phyloP scores from a whole-genome alignment of 1,140 invertebrate genomes.

The Xylocopa sonorina region DNA sequence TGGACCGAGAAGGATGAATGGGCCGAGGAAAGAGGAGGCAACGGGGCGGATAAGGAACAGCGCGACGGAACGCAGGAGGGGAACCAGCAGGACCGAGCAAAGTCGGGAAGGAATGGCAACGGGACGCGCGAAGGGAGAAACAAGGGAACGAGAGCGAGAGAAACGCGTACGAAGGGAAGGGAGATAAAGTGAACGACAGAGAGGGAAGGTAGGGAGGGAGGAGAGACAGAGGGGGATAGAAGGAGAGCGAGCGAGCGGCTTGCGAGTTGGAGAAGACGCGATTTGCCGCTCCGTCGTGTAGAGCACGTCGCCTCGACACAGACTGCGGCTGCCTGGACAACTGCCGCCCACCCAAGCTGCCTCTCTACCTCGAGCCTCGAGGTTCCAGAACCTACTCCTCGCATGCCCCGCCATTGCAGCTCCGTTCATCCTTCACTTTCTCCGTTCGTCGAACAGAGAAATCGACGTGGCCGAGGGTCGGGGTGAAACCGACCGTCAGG shows the following conservation, averaged over 20 bases:
- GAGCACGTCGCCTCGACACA: constrained; percentile 76
- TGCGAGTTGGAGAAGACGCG: constrained; percentile 70
- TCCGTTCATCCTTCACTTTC: constrained; percentile 26
- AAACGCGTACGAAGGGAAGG: not conserved
- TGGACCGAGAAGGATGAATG: constrained; percentile 43
- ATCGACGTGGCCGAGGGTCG: not conserved
- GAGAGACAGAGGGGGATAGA: constrained; percentile 13
- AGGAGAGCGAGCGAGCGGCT: constrained; percentile 48
- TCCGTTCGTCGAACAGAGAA: constrained; percentile 30
- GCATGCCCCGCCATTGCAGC: constrained; percentile 27
- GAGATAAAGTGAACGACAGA: constrained; percentile 23
- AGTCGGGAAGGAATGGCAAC: not conserved
- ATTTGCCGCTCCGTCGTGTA: constrained; percentile 73
- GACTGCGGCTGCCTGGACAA: constrained; percentile 75
- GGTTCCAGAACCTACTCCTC: constrained; percentile 35
- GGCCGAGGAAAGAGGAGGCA: constrained; percentile 43
- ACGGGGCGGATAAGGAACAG: constrained; percentile 11
- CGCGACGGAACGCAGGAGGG: constrained; percentile 31
- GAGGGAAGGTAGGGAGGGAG: not conserved
- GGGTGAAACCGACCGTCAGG: constrained; percentile 28
- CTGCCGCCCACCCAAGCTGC: constrained; percentile 76
- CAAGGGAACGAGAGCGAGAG: not conserved
- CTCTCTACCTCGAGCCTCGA: constrained; percentile 54
- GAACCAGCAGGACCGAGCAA: constrained; percentile 9
- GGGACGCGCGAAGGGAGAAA: constrained; percentile 16